Evolutionary conservation across 2,797 vertebrate species (phyloP), one percentile per base, ranked within the genome.

Genomic region (Parotocinclus haroldoi): DNA sequence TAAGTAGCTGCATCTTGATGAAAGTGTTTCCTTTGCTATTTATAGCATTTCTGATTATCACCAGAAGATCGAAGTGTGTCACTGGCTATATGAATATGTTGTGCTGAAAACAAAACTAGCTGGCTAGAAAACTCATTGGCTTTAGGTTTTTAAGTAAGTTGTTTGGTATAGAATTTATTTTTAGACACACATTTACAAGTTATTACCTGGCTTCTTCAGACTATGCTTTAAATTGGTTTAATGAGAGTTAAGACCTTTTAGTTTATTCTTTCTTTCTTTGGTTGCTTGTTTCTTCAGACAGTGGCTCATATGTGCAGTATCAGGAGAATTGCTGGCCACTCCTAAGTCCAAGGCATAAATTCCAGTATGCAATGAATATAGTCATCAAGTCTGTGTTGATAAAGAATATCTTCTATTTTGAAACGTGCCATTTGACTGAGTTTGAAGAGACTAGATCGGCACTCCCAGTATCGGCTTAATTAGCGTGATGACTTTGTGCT

Each of bases 361-460:
- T 58, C 12, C 37, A 8, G 10, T 42, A 42, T 42, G 40, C 40
- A 42, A 7, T 42, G 27, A 42, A 42, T 42, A 42, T 11, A 11
- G 10, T 11, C 40, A 4, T 6, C 3, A 37, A 55, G 16, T 6
- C 9, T 45, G 44, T 46, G 57, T 7, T n/a, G 1, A 39, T n/a
- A 18, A 42, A 42, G 7, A 27, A 49, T 42, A 40, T 42, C 27
- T 27, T 27, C 11, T 6, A 67, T 51, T 59, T 59, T 14, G 48
- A 17, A 37, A 12, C n/a, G 40, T 52, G 36, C 27, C 10, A 36
- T 63, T 60, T 46, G 54, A 45, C 62, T 66, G 37, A 36, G 42
- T 16, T 44, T 58, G 6, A 50, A 59, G 61, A 77, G 82, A 82
- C 66, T 76, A 52, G 27, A 27, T 27, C 5, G 27, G 5, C 27